phyloP scores from a whole-genome alignment of 2,113 vertebrate species.

The Machaerirhynchus nigripectus region DNA sequence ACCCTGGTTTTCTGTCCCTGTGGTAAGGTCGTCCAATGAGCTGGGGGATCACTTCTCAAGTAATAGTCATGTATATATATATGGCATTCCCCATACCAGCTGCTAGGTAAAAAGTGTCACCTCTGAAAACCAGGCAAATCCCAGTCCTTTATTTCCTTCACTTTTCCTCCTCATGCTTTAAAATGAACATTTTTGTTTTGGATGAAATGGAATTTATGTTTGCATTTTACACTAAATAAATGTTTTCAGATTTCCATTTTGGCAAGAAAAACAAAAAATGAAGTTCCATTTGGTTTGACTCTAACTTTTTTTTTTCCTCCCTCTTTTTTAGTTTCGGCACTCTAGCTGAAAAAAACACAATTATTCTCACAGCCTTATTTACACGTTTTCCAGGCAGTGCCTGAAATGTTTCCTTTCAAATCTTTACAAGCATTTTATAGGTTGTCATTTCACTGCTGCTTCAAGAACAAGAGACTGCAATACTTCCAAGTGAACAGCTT shows the following conservation, averaged over 20 bases:
- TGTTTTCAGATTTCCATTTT: conserved; percentile 69
- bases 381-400: conserved; percentile 59
- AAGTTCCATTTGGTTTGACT: conserved; percentile 67
- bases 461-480: conserved; percentile 54
- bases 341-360: conserved; percentile 52
- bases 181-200: conserved; percentile 69
- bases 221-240: conserved; percentile 70
- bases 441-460: conserved; percentile 62
- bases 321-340: conserved; percentile 59
- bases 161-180: conserved; percentile 35
- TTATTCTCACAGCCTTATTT: conserved; percentile 67
- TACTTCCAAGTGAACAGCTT: conserved; percentile 64
- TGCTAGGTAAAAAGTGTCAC: conserved; percentile 3
- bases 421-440: conserved; percentile 64
- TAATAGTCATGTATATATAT: background rate
- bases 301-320: conserved; percentile 58
- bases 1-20: background rate
- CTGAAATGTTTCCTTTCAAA: conserved; percentile 66
- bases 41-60: background rate
- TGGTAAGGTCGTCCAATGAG: background rate
- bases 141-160: conserved; percentile 19
- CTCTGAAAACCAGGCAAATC: conserved; percentile 41
- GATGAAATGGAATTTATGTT: conserved; percentile 64
- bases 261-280: conserved; percentile 59
- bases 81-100: background rate